Evolutionary conservation across 2,888 invertebrate species (phyloP).

Genomic region (Drosophila mercatorum): DNA sequence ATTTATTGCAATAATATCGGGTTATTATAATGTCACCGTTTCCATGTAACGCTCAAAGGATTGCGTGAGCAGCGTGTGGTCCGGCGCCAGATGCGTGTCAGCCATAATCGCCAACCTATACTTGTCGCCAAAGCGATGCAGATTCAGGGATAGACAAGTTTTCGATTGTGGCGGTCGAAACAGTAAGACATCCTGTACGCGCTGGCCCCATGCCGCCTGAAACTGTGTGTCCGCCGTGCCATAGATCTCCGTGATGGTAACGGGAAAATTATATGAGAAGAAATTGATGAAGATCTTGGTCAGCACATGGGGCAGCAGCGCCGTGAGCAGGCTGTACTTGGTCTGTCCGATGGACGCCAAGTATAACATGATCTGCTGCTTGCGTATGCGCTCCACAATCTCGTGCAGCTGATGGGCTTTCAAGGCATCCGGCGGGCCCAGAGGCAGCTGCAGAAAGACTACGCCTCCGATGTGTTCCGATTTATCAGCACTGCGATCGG

Average conservation of each 20-base stretch:
- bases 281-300: constrained; percentile 84
- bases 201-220: constrained; percentile 82
- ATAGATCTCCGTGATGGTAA: constrained; percentile 84
- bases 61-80: constrained; percentile 81
- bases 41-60: constrained; percentile 83
- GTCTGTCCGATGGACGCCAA: constrained; percentile 83
- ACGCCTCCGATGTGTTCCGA: constrained; percentile 82
- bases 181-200: constrained; percentile 82
- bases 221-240: constrained; percentile 78
- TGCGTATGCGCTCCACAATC: constrained; percentile 78
- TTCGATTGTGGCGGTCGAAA: constrained; percentile 84
- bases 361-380: constrained; percentile 83
- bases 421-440: constrained; percentile 69
- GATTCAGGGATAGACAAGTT: constrained; percentile 83
- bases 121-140: constrained; percentile 83
- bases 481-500: constrained; percentile 78
- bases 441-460: constrained; percentile 82
- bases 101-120: constrained; percentile 84
- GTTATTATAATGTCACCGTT: constrained; percentile 57
- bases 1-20: neutral
- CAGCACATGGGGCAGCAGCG: constrained; percentile 81
- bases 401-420: constrained; percentile 78
- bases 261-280: constrained; percentile 83
- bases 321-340: constrained; percentile 81
- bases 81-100: constrained; percentile 83